Percentiles rank a stretch among this genome's conserved stretches.
phyloP scores from a whole-genome alignment of 2,113 vertebrate genomes.

The Grallaria varia region DNA sequence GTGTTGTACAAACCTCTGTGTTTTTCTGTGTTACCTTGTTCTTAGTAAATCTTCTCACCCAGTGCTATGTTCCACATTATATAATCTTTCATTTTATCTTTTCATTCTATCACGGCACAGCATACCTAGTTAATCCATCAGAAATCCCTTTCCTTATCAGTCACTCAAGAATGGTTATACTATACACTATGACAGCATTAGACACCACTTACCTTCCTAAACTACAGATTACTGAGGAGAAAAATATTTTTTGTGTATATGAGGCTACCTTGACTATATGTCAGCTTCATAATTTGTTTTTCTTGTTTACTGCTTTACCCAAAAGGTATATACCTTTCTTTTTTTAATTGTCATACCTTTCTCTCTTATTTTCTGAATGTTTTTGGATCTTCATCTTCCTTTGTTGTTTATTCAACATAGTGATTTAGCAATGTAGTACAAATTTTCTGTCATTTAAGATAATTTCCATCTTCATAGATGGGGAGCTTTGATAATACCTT shows the following conservation, averaged over 20 bases:
- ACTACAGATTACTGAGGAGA: conserved; percentile 42
- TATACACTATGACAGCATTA: conserved; percentile 41
- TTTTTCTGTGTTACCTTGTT: conserved; percentile 8
- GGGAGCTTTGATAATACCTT: neutral
- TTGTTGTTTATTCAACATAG: neutral
- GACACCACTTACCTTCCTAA: conserved; percentile 61
- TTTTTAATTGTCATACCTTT: neutral
- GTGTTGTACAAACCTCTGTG: conserved; percentile 19
- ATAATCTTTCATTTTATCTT: conserved; percentile 64
- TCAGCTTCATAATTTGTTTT: neutral
- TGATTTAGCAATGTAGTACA: neutral
- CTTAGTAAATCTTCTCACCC: conserved; percentile 29
- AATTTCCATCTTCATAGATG: neutral
- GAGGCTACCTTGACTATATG: neutral
- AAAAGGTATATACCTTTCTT: neutral
- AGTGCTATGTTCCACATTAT: conserved; percentile 12
- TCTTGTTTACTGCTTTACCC: neutral
- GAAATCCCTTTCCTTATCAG: conserved; percentile 69
- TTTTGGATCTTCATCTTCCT: neutral
- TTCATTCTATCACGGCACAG: conserved; percentile 55
- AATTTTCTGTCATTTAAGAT: neutral
- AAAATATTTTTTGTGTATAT: conserved; percentile 22
- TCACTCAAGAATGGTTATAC: conserved; percentile 53
- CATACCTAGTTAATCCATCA: conserved; percentile 69
- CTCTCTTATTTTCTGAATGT: neutral